These are phyloP conservation scores for Odontomachus brunneus DNA, from an alignment of 1,140 invertebrate species.

Conservation along the genomic window DNA sequence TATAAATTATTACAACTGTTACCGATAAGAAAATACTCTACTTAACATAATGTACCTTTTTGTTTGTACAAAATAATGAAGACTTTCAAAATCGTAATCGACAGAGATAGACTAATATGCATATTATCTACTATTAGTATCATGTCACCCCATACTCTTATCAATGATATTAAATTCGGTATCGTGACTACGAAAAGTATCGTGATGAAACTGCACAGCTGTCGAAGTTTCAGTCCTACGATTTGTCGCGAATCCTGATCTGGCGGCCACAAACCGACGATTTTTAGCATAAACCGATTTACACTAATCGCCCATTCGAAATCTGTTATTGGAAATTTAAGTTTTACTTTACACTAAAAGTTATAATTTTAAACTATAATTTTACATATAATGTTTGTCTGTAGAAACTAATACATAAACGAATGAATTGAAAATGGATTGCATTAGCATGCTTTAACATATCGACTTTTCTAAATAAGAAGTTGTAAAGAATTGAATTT, in stretches of 20 bases:
- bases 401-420: too few relatives aligned
- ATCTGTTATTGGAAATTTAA: neutral
- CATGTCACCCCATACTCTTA: conserved; percentile 36
- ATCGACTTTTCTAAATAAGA: too few relatives aligned
- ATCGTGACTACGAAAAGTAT: conserved; percentile 22
- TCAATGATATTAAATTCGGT: conserved; percentile 10
- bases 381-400: too few relatives aligned
- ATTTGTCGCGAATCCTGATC: neutral
- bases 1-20: too few relatives aligned
- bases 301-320: conserved; percentile 30
- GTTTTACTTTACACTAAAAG: too few relatives aligned
- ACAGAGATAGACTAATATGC: conserved; percentile 8
- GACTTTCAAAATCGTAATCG: conserved; percentile 17
- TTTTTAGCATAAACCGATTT: conserved; percentile 2
- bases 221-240: neutral
- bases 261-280: neutral
- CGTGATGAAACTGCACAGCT: neutral
- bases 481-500: too few relatives aligned
- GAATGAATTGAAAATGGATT: too few relatives aligned
- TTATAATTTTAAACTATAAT: too few relatives aligned
- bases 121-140: conserved; percentile 36
- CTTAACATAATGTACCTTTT: conserved; percentile 17
- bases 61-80: conserved; percentile 15
- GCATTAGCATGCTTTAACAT: too few relatives aligned
- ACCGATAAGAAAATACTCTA: neutral